Evolutionary conservation across 2,113 vertebrate species (phyloP), one percentile per base, ranked within the genome.

Genomic region (Hippocampus mohnikei): DNA sequence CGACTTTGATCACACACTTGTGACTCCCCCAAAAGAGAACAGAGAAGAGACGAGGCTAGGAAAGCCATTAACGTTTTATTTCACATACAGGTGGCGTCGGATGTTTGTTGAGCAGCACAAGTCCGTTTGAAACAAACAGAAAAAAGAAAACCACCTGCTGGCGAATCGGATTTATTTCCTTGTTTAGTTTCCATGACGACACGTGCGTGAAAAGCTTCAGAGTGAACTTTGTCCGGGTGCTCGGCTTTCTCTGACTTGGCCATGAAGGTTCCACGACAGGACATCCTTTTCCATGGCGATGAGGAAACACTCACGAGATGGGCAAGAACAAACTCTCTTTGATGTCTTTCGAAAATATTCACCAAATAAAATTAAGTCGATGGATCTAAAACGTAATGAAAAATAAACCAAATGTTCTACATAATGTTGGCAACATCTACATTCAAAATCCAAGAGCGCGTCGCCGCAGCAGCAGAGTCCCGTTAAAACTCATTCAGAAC

Each of bases 41-140:
- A 12, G 58, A 59, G 25, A 27, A 77, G 50, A 81, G 84, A 88
- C 89, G 75, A 81, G 82, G 80, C 21, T 92, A 79, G 87, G 16
- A 59, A 83, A 93, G 84, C 90, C 87, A 91, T 73, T 92, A 93
- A 89, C 88, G 88, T 94, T 95, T 89, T 92, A 93, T 93, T 93
- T 90, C 86, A 91, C 87, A 84, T 92, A 92, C 89, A 92, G 88
- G 84, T 91, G 84, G 82, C 86, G 87, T 91, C 89, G 86, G 79
- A 89, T 86, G 87, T 81, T 85, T 83, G 85, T 91, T 63, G 80
- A 84, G 87, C 90, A 88, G 87, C 83, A 88, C 75, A 80, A 63
- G 84, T 85, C 87, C 79, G 80, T 81, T 85, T 85, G 83, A 87
- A 87, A 91, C 78, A 88, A 84, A 80, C 86, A 84, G 74, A 78